Conservation (phyloP, 1,140 invertebrate genomes). For the Drosophila auraria region DNA sequence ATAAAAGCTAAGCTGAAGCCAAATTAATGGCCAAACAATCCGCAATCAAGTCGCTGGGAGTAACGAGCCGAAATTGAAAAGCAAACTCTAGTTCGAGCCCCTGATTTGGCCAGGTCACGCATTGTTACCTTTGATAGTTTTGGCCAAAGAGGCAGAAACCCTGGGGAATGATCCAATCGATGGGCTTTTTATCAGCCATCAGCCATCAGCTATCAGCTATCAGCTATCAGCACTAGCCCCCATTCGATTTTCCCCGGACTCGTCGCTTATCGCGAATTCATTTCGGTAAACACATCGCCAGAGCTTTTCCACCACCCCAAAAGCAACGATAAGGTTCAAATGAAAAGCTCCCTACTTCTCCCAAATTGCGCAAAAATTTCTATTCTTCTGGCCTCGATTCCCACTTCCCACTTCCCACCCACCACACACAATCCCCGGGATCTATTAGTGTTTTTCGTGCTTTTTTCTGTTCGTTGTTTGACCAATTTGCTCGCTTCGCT, state of each 20-base stretch:
- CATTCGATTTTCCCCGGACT: conserved; percentile 23
- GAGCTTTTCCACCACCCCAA: not conserved
- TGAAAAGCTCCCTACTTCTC: conserved; percentile 11
- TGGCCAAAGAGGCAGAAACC: conserved; percentile 2
- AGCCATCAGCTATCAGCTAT: conserved; percentile 3
- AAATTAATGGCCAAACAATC: conserved; percentile 61
- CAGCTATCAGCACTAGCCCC: conserved; percentile 16
- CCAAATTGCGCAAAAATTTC: conserved; percentile 22
- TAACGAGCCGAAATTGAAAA: conserved; percentile 40
- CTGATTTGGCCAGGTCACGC: conserved; percentile 75
- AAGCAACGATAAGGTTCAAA: conserved; percentile 24
- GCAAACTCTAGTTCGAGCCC: conserved; percentile 46
- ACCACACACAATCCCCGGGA: conserved; percentile 10
- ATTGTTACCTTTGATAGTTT: conserved; percentile 20
- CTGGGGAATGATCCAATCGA: conserved; percentile 51
- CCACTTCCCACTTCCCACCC: too few relatives aligned
- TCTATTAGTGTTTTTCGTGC: conserved; percentile 16
- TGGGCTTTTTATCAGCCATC: conserved; percentile 42
- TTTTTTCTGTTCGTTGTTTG: conserved; percentile 10
- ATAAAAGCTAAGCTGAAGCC: conserved; percentile 32
- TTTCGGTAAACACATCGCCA: conserved; percentile 57
- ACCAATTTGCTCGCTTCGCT: conserved; percentile 33
- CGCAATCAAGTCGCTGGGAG: conserved; percentile 40
- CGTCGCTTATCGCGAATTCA: conserved; percentile 67
- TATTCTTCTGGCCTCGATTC: conserved; percentile 48